A percentile compares a stretch with the other conserved stretches of the same genome.
These are phyloP conservation scores for Stenurella melanura DNA, from an alignment of 2,888 invertebrate genomes.

Conservation along the genomic window DNA sequence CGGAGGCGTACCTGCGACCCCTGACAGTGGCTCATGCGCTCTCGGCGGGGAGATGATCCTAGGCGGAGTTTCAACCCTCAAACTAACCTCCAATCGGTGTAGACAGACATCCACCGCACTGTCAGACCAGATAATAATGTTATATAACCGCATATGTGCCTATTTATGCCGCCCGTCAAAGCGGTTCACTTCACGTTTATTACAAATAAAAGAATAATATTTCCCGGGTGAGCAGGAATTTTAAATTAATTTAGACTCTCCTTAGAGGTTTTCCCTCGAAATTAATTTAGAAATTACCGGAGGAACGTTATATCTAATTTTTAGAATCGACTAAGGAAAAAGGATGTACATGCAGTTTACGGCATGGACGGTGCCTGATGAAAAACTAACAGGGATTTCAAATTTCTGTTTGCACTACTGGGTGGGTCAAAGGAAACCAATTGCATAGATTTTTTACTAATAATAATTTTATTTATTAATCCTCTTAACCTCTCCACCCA, in stretches of 20 bases:
- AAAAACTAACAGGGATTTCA: too few relatives aligned
- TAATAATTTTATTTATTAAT: too few relatives aligned
- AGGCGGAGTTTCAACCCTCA: conserved; percentile 62
- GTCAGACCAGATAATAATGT: conserved; percentile 67
- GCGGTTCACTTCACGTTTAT: conserved; percentile 54
- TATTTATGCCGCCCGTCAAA: conserved; percentile 43
- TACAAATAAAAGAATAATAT: conserved; percentile 43
- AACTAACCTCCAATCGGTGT: conserved; percentile 66
- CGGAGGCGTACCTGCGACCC: conserved; percentile 66
- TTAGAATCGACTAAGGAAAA: not conserved
- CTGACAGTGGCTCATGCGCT: conserved; percentile 60
- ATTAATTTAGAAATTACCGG: not conserved
- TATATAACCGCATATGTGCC: conserved; percentile 59
- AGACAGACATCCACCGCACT: conserved; percentile 64
- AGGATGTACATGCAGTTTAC: too few relatives aligned
- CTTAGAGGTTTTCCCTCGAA: not conserved
- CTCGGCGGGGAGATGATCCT: conserved; percentile 58
- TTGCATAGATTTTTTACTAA: too few relatives aligned
- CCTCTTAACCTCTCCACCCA: too few relatives aligned
- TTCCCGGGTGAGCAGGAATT: not conserved
- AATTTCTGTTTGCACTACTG: too few relatives aligned
- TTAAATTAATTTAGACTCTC: conserved; percentile 29
- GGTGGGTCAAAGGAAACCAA: too few relatives aligned
- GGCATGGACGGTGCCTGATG: too few relatives aligned
- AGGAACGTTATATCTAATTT: not conserved